A percentile compares a stretch with the other conserved stretches of the same genome.
These are phyloP conservation scores for Artemisiospiza belli DNA, from an alignment of 2,113 vertebrate species.

Conservation along the genomic window DNA sequence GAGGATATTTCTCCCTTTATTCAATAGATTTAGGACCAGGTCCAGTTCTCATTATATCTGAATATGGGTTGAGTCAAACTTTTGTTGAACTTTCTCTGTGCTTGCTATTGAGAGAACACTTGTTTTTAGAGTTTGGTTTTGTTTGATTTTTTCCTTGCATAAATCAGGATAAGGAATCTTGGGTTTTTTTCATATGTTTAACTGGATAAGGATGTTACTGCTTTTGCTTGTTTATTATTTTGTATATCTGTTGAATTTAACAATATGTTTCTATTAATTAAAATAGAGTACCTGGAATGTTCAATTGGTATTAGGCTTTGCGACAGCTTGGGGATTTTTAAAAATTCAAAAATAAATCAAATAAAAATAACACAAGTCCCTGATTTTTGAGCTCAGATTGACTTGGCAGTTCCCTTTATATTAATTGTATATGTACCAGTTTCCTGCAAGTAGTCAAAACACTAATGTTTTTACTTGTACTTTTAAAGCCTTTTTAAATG, in stretches of 20 bases:
- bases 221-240: neutral
- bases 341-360: neutral
- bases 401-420: constrained; percentile 34
- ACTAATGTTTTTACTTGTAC: constrained; percentile 19
- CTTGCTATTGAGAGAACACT: constrained; percentile 3
- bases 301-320: neutral
- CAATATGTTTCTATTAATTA: neutral
- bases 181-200: neutral
- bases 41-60: constrained; percentile 22
- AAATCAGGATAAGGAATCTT: neutral
- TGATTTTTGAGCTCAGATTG: constrained; percentile 7
- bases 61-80: constrained; percentile 25
- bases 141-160: neutral
- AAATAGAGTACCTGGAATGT: constrained; percentile 15
- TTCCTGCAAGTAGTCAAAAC: constrained; percentile 44
- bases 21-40: neutral
- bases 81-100: constrained; percentile 27
- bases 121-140: neutral
- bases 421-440: constrained; percentile 29
- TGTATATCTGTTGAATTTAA: neutral
- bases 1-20: constrained; percentile 17
- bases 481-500: constrained; percentile 11
- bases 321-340: neutral
- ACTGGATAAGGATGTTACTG: neutral
- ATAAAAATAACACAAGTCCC: neutral